Evolutionary conservation across 1,140 invertebrate genomes (phyloP).

Genomic region (Dendroctonus ponderosae): DNA sequence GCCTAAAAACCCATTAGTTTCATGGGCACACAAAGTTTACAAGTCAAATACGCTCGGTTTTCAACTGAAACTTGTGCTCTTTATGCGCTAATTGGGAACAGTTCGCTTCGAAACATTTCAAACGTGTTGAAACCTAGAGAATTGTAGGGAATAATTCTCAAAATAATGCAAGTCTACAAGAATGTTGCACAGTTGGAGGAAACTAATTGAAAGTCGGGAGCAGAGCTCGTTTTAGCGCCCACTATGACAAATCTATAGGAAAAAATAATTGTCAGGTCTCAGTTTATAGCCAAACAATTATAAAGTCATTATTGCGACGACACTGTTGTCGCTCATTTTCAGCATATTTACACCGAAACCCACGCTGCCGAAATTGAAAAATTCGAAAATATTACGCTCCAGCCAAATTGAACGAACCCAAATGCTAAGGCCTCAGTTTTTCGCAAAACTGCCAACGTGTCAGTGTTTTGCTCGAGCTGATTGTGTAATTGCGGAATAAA

Average conservation of each 20-base stretch:
- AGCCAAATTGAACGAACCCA: constrained; percentile 1
- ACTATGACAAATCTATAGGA: neutral
- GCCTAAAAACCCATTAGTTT: no score
- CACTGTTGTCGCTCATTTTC: constrained; percentile 13
- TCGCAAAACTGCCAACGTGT: constrained; percentile 27
- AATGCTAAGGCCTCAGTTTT: constrained; percentile 15
- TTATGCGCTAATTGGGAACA: no score
- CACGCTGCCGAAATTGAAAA: neutral
- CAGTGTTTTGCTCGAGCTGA: constrained; percentile 8
- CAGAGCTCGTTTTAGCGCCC: no score
- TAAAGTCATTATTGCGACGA: neutral
- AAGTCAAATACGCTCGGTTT: no score
- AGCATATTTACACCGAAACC: constrained; percentile 2
- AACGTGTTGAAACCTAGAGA: no score
- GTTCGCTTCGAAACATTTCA: no score
- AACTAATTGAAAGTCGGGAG: no score
- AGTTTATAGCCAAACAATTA: neutral
- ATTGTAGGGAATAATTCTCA: no score
- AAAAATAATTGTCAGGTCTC: neutral
- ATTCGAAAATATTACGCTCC: constrained; percentile 14
- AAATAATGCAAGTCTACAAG: no score
- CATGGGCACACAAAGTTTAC: no score
- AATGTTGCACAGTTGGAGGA: no score
- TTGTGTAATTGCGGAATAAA: neutral
- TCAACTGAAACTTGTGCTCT: no score